Percentiles rank a stretch among this genome's conserved stretches.
Conservation (phyloP, 2,888 invertebrate species). For the Metopia argyrocephala region DNA sequence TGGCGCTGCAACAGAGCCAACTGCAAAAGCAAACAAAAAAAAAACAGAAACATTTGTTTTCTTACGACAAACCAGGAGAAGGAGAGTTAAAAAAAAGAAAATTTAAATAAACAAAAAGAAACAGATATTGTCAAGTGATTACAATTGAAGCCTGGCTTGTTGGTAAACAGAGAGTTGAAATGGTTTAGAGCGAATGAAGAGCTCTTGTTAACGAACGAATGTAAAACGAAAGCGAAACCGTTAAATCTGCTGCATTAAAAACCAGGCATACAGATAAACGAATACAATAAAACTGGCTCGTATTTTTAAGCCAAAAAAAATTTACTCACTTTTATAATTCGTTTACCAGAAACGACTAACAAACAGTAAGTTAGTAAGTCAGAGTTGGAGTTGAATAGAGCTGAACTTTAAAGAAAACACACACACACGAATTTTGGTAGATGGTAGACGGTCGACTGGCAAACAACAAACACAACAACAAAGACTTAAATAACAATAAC, state of each 20-base stretch:
- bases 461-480: no score
- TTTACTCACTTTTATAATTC: no score
- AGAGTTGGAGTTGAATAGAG: slow-evolving; percentile 60
- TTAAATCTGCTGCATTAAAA: no score
- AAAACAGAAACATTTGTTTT: slow-evolving; percentile 26
- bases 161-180: slow-evolving; percentile 31
- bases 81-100: slow-evolving; percentile 24
- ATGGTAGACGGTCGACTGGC: no score
- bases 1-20: neutral
- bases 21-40: slow-evolving; percentile 18
- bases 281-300: neutral
- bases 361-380: slow-evolving; percentile 56
- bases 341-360: no score
- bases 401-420: slow-evolving; percentile 58
- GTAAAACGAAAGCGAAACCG: slow-evolving; percentile 53
- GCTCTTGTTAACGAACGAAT: slow-evolving; percentile 8
- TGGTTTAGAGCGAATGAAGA: slow-evolving; percentile 28
- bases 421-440: neutral
- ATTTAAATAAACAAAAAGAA: slow-evolving; percentile 11
- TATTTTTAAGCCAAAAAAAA: neutral
- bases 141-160: slow-evolving; percentile 14
- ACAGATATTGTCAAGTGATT: neutral
- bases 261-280: neutral
- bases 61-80: no score
- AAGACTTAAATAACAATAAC: no score